These are phyloP conservation scores for Morpho helenor DNA, from an alignment of 2,888 invertebrate genomes.

Conservation along the genomic window DNA sequence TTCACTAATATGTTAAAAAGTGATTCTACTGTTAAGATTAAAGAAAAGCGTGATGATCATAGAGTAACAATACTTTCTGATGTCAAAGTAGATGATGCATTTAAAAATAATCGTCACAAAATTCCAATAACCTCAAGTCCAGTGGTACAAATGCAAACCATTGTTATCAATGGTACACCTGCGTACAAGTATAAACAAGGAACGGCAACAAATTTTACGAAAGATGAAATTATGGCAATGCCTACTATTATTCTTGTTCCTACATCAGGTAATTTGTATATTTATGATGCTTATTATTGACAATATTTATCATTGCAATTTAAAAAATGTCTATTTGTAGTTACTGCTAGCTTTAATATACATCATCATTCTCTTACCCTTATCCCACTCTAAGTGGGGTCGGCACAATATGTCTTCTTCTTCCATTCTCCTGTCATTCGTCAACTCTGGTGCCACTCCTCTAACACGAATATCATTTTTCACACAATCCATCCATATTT, in stretches of 20 bases:
- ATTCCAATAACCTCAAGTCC: conserved; percentile 54
- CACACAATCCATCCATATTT: no score
- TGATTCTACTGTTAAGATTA: conserved; percentile 7
- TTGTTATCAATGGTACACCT: conserved; percentile 62
- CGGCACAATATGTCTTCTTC: no score
- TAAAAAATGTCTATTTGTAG: no score
- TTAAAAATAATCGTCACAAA: conserved; percentile 32
- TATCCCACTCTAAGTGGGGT: no score
- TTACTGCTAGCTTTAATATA: background rate
- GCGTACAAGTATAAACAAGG: conserved; percentile 46
- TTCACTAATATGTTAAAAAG: conserved; percentile 8
- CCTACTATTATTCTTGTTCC: conserved; percentile 69
- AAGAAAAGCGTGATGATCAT: conserved; percentile 39
- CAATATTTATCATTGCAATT: no score
- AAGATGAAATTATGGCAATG: conserved; percentile 77
- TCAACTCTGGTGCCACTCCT: no score
- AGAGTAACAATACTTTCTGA: conserved; percentile 67
- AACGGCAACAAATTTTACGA: conserved; percentile 41
- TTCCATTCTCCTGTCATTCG: no score
- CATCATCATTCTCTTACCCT: no score
- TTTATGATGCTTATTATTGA: background rate
- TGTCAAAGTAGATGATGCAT: conserved; percentile 54
- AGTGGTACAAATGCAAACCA: conserved; percentile 52
- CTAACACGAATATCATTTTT: no score
- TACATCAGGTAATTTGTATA: conserved; percentile 46